Evolutionary conservation across 2,888 invertebrate genomes (phyloP).

Genomic region (Pinctada fucata): DNA sequence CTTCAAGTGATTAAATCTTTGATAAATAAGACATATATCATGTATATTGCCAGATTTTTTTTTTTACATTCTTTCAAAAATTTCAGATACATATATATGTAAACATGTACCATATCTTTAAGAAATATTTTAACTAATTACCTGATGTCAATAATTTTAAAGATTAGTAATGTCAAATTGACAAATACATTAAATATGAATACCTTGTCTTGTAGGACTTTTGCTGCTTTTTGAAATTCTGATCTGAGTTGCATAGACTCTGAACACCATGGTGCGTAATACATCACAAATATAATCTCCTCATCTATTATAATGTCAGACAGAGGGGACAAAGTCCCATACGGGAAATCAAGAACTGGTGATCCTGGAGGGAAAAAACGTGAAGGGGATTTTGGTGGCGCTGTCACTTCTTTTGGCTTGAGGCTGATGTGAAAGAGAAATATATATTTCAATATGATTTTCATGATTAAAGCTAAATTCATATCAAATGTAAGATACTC

Average conservation of each 20-base stretch:
- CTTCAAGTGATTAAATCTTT: too few species aligned
- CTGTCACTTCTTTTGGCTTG: constrained; percentile 57
- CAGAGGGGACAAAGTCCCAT: constrained; percentile 85
- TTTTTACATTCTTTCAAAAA: too few species aligned
- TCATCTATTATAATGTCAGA: constrained; percentile 81
- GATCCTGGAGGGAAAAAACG: constrained; percentile 86
- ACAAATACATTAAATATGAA: constrained; percentile 33
- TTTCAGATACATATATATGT: too few species aligned
- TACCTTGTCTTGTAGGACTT: constrained; percentile 85
- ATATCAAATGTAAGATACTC: too few species aligned
- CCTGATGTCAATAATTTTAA: too few species aligned
- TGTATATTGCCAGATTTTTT: too few species aligned
- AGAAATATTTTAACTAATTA: too few species aligned
- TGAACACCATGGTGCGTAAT: constrained; percentile 97
- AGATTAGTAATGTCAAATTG: too few species aligned
- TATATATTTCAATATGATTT: background rate
- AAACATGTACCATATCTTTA: too few species aligned
- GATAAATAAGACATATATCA: too few species aligned
- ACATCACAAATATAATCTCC: constrained; percentile 92
- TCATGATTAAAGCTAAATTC: too few species aligned
- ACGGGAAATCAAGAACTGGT: constrained; percentile 86
- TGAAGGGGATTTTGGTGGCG: constrained; percentile 78
- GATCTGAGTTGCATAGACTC: constrained; percentile 86
- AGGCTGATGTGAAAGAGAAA: constrained; percentile 53
- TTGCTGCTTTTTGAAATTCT: constrained; percentile 87